Evolutionary conservation across 2,888 invertebrate species (phyloP), one percentile per base, ranked within the genome.

Genomic region (Phoenoteleia sp.): DNA sequence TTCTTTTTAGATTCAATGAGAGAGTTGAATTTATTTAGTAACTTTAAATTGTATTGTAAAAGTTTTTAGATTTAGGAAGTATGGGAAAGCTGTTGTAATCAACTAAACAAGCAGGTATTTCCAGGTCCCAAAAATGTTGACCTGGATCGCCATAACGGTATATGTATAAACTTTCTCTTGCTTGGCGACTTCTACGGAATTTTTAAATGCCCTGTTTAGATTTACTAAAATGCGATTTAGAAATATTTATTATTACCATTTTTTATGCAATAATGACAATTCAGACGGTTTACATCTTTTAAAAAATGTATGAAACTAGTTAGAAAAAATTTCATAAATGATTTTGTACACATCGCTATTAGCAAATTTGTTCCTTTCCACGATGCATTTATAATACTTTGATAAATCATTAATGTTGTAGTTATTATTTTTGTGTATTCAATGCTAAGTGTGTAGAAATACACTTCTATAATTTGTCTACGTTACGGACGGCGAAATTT

Each of bases 61-160:
- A 13, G 42, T 42, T 42, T 17, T 25, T 9, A 5, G n/a, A 9
- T 39, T 27, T 54, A 23, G 27, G 21, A 49, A 49, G 13, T 49
- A 49, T 2, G 42, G 17, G 13, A 39, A 11, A 56, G 17, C 19
- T 36, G 27, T n/a, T 15, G 47, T 19, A 7, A 52, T 52, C 25
- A 49, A 62, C 52, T 69, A 67, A 56, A 58, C 9, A 58, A 47
- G 29, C 71, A 9, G n/a, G 39, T 45, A 19, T 45, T 3, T 19
- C 45, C 45, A 45, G 45, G 19, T 13, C 25, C 11, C 25, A 21
- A 47, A 52, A 25, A 21, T 52, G 13, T 23, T 42, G 58, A 58
- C 58, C 58, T 58, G 58, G 21, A 39, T 21, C n/a, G 9, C 19
- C 11, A 15, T 52, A 52, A n/a, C 49, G 23, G 23, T 11, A 21